Evolutionary conservation across 2,797 vertebrate species (phyloP).

Genomic region (Prionace glauca): DNA sequence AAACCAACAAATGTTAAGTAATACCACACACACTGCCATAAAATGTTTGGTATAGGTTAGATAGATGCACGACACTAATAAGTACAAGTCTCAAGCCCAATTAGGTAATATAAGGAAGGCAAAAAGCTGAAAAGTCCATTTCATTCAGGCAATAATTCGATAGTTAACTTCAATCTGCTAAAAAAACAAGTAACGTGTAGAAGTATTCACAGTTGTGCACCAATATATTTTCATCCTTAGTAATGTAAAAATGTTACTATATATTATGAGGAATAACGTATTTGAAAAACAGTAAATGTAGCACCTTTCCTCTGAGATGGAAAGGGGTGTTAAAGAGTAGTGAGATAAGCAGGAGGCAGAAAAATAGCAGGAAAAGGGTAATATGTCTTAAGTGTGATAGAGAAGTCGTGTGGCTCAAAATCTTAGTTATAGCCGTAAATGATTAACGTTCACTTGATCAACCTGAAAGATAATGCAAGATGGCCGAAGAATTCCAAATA

Average conservation of each 20-base stretch:
- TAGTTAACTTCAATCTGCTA: background rate
- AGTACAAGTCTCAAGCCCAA: background rate
- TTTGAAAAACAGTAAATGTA: background rate
- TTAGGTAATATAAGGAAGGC: background rate
- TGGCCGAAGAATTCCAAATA: background rate
- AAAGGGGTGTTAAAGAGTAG: background rate
- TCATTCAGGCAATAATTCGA: background rate
- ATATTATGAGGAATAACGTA: background rate
- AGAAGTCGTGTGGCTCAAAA: background rate
- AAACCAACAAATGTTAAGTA: background rate
- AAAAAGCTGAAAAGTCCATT: background rate
- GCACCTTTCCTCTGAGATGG: background rate
- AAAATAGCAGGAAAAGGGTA: background rate
- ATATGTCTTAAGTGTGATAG: background rate
- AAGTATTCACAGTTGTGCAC: background rate
- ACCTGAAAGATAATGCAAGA: background rate
- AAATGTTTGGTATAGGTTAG: background rate
- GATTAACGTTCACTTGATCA: background rate
- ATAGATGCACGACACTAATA: background rate
- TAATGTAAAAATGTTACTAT: background rate
- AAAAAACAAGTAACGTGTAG: background rate
- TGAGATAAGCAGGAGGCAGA: background rate
- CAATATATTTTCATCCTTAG: background rate
- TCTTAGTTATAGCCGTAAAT: background rate
- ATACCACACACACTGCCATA: background rate